Conservation (phyloP, 2,797 vertebrate genomes). For the Graptemys geographica region DNA sequence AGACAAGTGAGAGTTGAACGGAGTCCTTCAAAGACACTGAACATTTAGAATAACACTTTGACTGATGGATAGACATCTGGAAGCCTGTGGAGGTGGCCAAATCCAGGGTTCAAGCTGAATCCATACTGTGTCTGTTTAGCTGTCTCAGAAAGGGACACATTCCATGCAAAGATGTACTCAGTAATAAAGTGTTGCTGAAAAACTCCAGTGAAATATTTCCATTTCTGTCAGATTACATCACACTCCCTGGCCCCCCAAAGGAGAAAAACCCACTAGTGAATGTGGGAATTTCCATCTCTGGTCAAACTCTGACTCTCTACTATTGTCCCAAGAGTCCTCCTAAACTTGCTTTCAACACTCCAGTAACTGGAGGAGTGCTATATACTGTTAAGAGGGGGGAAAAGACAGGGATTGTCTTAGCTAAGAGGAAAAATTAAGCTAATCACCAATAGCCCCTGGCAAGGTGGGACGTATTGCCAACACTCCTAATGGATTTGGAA, state of each 20-base stretch:
- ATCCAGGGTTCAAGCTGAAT: neutral
- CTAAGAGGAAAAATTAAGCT: neutral
- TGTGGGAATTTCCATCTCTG: neutral
- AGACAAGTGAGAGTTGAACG: neutral
- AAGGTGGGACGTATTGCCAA: conserved; percentile 38
- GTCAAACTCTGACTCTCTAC: neutral
- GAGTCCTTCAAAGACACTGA: neutral
- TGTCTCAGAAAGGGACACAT: neutral
- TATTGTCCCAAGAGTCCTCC: neutral
- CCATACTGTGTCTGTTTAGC: neutral
- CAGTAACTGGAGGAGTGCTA: conserved; percentile 8
- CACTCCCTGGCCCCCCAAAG: neutral
- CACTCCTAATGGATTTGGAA: conserved; percentile 51
- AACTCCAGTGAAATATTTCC: neutral
- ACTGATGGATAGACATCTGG: neutral
- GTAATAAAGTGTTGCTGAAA: neutral
- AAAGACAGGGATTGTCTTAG: neutral
- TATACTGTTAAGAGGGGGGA: neutral
- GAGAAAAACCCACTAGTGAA: neutral
- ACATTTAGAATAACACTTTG: neutral
- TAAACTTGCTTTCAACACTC: neutral
- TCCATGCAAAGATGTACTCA: neutral
- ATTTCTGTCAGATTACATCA: neutral
- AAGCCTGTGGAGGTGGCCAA: neutral
- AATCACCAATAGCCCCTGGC: conserved; percentile 41